Evolutionary conservation across 2,797 vertebrate species (phyloP), one percentile per base, ranked within the genome.

Genomic region (Selene dorsalis): DNA sequence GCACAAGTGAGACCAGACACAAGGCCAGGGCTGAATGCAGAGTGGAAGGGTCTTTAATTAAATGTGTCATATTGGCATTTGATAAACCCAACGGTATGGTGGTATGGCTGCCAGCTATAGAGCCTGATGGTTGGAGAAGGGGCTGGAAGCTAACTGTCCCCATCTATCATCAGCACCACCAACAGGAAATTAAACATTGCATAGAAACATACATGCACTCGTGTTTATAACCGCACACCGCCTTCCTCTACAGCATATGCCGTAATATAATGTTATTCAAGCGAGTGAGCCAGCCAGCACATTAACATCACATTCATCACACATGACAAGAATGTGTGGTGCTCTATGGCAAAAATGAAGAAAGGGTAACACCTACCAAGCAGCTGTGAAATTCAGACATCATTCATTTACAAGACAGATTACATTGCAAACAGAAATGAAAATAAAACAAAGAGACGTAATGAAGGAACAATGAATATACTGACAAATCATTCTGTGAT

Each of bases 31-130:
- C 84, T 80, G 85, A 88, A 88, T 80, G 76, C 86, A 82, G 75
- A 79, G 68, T 45, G 71, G 64, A 72, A 71, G 79, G 83, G 80
- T 85, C 84, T 88, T 91, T 93, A 93, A 94, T 93, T 93, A 93
- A 94, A 92, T 90, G 82, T 89, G 84, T 87, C 87, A 88, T 92
- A 73, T 81, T 88, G 88, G 88, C 86, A 87, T 92, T 91, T 92
- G 90, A 91, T 89, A 90, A 91, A 85, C 83, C 72, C 67, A 83
- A 85, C 71, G 67, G 75, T 79, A n/a, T n/a, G n/a, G 83, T 77
- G 73, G 85, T 69, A 75, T 79, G 69, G 75, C 91, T 83, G 70
- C 83, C 67, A 84, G 88, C 82, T 80, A 77, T 81, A 67, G 43
- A 69, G 67, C 68, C 69, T 64, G 69, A 64, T 79, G 71, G 30